phyloP scores from a whole-genome alignment of 2,888 invertebrate genomes.

The Rotaria socialis region DNA sequence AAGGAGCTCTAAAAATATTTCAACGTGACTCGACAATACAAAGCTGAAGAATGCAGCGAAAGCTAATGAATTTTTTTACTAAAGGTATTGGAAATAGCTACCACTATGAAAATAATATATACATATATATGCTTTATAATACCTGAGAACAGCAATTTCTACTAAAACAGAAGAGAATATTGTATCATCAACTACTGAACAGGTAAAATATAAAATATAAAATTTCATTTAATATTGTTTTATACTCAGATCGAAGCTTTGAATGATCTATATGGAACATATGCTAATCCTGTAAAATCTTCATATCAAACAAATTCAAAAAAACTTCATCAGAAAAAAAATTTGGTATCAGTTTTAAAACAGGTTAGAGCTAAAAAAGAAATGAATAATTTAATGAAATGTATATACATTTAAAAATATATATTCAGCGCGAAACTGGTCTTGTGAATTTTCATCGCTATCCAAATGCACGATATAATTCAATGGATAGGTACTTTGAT shows the following conservation, averaged over 20 bases:
- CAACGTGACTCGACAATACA: not conserved
- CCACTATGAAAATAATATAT: not conserved
- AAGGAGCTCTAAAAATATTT: not conserved
- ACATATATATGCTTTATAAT: not conserved
- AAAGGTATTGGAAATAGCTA: not conserved
- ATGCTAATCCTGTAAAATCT: not conserved
- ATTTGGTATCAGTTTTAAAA: not conserved
- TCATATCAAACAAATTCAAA: not conserved
- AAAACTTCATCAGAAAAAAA: not conserved
- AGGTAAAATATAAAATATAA: not conserved
- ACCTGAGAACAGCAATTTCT: not conserved
- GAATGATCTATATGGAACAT: constrained; percentile 1
- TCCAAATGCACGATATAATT: not conserved
- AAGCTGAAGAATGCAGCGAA: not conserved
- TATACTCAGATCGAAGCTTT: not conserved
- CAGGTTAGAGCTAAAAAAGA: not conserved
- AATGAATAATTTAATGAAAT: not conserved
- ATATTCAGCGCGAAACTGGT: not conserved
- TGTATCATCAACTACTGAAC: not conserved
- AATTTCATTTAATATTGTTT: not conserved
- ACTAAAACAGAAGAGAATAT: not conserved
- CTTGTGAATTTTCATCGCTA: not conserved
- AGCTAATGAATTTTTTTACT: not conserved
- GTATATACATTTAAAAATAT: not conserved
- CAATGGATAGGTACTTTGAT: not conserved